Evolutionary conservation across 2,888 invertebrate species (phyloP).

Genomic region (Deilephila porcellus): DNA sequence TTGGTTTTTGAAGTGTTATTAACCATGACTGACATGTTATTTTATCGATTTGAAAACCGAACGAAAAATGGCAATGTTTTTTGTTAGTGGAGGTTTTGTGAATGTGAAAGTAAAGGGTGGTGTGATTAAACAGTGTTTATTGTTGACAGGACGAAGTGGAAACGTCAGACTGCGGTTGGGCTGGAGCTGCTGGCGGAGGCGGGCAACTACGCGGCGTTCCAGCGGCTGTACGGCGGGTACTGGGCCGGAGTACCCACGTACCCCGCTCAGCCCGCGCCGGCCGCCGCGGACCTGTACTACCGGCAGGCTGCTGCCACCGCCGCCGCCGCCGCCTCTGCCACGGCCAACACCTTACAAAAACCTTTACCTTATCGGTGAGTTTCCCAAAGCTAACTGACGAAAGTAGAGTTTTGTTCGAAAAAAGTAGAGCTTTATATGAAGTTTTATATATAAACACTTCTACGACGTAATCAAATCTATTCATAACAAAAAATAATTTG

Average conservation of each 20-base stretch:
- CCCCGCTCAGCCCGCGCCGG: constrained; percentile 88
- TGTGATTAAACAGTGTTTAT: constrained; percentile 31
- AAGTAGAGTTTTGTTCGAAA: too few species aligned
- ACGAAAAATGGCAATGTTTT: not conserved
- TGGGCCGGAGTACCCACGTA: constrained; percentile 88
- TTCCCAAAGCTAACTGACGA: not conserved
- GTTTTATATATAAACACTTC: too few species aligned
- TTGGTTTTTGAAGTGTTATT: constrained; percentile 37
- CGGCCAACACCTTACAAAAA: constrained; percentile 92
- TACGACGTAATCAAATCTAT: too few species aligned
- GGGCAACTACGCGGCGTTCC: constrained; percentile 99
- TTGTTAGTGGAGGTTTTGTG: not conserved
- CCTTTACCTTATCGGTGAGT: constrained; percentile 91
- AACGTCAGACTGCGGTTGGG: constrained; percentile 98
- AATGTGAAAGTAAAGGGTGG: not conserved
- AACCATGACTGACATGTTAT: constrained; percentile 28
- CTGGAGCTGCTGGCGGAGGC: constrained; percentile 98
- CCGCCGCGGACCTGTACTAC: constrained; percentile 92
- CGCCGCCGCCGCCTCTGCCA: constrained; percentile 82
- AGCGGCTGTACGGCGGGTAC: constrained; percentile 94
- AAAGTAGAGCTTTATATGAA: too few species aligned
- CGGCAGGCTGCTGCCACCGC: constrained; percentile 92
- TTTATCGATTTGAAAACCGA: not conserved
- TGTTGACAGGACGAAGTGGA: constrained; percentile 97
- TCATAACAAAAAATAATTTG: too few species aligned